Evolutionary conservation across 2,888 invertebrate genomes (phyloP), one percentile per base, ranked within the genome.

Genomic region (Hypselothyrea guttata): DNA sequence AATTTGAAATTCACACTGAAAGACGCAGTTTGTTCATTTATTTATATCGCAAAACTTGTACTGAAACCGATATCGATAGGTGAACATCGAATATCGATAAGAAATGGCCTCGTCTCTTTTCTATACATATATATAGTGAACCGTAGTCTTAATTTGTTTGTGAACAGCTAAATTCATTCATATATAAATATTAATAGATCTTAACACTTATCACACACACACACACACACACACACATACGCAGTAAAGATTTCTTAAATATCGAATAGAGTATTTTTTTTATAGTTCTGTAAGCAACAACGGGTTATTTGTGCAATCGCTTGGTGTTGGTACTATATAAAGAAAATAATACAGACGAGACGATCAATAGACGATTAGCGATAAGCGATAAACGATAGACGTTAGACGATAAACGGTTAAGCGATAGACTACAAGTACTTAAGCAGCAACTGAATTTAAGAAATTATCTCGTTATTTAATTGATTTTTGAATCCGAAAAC

Each of bases 291-390:
- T 81, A 81, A 81, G 81, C 84, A 85, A 81, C 81, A 88, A 94
- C 94, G 94, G 94, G 94, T 94, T 94, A 92, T 92, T 94, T 94
- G 94, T 94, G 94, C 94, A 94, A 94, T 94, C 93, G 92, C 93
- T 93, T 93, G 93, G 92, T 92, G 93, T 88, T 88, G 89, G 89
- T 85, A 53, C 22, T 63, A 58, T 46, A 74, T 75, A 75, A 60
- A 67, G 59, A 57, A 47, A 74, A 74, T 71, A 30, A 37, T 37
- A n/a, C 8, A 18, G 18, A n/a, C n/a, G 1, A 22, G 7, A 30
- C n/a, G 7, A 30, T n/a, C 4, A 38, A 18, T 9, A 18, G 7
- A 18, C n/a, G 4, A 11, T 18, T 1, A 27, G 3, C 7, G 18
- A 7, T 5, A 27, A 22, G n/a, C 11, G 31, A 15, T 15, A 15